A percentile compares a stretch with the other conserved stretches of the same genome.
Conservation (phyloP, 2,113 vertebrate genomes). For the Mus pahari region DNA sequence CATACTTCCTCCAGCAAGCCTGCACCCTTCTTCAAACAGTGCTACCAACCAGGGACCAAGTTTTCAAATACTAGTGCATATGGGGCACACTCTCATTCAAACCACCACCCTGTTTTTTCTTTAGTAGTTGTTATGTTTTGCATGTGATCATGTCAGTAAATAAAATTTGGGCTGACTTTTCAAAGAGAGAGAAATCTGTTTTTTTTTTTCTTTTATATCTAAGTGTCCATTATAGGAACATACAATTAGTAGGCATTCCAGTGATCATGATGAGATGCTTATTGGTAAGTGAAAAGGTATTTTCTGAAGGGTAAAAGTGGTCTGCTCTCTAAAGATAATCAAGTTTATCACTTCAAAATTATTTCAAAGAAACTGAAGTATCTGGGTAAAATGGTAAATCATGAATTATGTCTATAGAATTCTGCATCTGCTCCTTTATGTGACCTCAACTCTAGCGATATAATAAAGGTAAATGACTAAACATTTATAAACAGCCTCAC, state of each 20-base stretch:
- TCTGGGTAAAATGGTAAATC: conserved; percentile 43
- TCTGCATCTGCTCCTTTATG: conserved; percentile 36
- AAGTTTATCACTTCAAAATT: conserved; percentile 66
- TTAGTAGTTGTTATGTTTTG: conserved; percentile 3
- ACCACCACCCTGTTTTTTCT: not conserved
- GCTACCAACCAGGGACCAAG: not conserved
- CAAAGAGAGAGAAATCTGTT: conserved; percentile 12
- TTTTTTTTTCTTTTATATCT: conserved; percentile 7
- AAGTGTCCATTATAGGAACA: conserved; percentile 46
- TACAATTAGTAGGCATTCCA: conserved; percentile 43
- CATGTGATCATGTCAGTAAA: conserved; percentile 3
- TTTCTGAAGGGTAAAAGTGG: conserved; percentile 47
- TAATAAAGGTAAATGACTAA: conserved; percentile 68
- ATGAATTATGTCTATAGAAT: conserved; percentile 51
- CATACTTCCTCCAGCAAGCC: not conserved
- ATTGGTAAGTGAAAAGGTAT: conserved; percentile 63
- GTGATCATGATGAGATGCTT: conserved; percentile 53
- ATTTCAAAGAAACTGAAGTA: conserved; percentile 47
- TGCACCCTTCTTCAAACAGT: not conserved
- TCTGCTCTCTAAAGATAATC: conserved; percentile 59
- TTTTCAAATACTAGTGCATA: not conserved
- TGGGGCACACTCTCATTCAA: not conserved
- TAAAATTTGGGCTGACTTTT: conserved; percentile 50
- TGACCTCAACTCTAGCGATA: conserved; percentile 45
- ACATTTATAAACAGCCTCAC: conserved; percentile 35